A percentile compares a stretch with the other conserved stretches of the same genome.
Evolutionary conservation across 1,140 invertebrate species (phyloP).

Genomic region (Rhyacophila brunnea): DNA sequence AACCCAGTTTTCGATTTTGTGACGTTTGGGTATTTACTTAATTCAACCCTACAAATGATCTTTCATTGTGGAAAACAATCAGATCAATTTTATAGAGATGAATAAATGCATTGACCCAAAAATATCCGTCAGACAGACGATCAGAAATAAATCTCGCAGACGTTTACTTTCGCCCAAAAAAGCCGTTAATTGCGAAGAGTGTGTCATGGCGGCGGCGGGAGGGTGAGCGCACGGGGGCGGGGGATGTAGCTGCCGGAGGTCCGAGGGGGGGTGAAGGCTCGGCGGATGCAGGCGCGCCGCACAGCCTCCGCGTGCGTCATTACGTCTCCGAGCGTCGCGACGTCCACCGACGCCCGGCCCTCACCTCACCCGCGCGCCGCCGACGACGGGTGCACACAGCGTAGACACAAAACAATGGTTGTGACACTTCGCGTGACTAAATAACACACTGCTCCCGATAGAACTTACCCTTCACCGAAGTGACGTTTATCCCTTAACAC

Average conservation of each 20-base stretch:
- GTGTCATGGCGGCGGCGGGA: slow-evolving; percentile 23
- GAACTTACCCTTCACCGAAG: too few relatives aligned
- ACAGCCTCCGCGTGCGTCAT: slow-evolving; percentile 22
- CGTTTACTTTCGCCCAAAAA: slow-evolving; percentile 28
- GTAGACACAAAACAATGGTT: slow-evolving; percentile 18
- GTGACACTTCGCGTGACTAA: slow-evolving; percentile 20
- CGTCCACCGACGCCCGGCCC: slow-evolving; percentile 18
- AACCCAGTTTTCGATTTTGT: too few relatives aligned
- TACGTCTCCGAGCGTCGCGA: slow-evolving; percentile 30
- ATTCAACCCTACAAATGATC: too few relatives aligned
- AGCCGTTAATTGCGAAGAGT: slow-evolving; percentile 34
- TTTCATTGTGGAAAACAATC: too few relatives aligned
- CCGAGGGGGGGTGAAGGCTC: slow-evolving; percentile 17
- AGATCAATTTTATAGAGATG: too few relatives aligned
- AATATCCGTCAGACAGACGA: too few relatives aligned
- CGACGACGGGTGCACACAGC: not conserved
- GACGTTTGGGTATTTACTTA: too few relatives aligned
- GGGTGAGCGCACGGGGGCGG: not conserved
- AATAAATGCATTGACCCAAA: too few relatives aligned
- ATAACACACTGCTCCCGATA: slow-evolving; percentile 2
- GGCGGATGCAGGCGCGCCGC: not conserved
- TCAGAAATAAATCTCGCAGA: not conserved
- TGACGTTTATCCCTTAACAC: too few relatives aligned
- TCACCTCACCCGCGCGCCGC: not conserved
- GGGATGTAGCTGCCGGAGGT: not conserved